Evolutionary conservation across 1,140 invertebrate species (phyloP), one percentile per base, ranked within the genome.

Genomic region (Saccostrea echinata): DNA sequence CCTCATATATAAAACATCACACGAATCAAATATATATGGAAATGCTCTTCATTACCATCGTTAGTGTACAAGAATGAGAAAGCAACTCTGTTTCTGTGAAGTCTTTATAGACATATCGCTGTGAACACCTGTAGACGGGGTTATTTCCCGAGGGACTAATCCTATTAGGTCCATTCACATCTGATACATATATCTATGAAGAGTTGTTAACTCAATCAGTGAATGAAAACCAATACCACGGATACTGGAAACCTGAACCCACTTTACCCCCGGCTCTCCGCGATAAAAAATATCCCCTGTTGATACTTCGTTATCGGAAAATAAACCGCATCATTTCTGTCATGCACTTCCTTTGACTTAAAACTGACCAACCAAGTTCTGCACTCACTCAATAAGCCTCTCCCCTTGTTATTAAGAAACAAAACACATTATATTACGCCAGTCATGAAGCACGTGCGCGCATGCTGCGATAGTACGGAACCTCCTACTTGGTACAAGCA

Each of bases 301-400:
- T 83, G 81, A 51, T 83, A 52, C 51, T 53, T 83, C 81, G 81
- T 83, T 83, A 83, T 83, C 81, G 81, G 43, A 52, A 83, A 83
- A 83, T 83, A 83, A 83, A 52, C 81, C 81, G 51, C 35, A 83
- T 51, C 35, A 12, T 83, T n/a, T 21, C 81, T 51, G 81, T 83
- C 81, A 83, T 51, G 51, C 35, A 52, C 81, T 33, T 83, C 81
- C n/a, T 33, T 83, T 53, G 68, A 33, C 51, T 83, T 83, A 13
- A 52, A 53, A 83, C 35, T 83, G 81, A 83, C 81, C 81, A 52
- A 53, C 51, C 81, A 76, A 33, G 68, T 51, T 83, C 35, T 52
- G 51, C 35, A 83, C 21, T 83, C 35, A 4, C 18, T 83, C 81
- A 83, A 51, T 83, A 83, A 53, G 71, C 51, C 35, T 43, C 81